These are phyloP conservation scores for Octomys mimax DNA, from an alignment of 2,797 vertebrate species.

Conservation along the genomic window DNA sequence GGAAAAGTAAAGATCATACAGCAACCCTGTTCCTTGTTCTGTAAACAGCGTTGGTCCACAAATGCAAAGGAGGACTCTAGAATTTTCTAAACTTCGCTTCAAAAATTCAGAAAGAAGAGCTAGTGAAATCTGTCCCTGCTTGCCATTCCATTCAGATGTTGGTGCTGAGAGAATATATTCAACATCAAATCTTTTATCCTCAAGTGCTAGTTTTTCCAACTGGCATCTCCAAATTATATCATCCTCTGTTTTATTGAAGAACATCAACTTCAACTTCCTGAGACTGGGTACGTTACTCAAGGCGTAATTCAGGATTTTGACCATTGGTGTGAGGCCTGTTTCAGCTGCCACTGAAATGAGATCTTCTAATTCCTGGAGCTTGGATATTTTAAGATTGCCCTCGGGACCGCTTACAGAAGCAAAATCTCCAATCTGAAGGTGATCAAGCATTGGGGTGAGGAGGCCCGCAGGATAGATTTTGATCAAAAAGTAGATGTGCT, in stretches of 20 bases:
- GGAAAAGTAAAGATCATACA: slow-evolving; percentile 93
- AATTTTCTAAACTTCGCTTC: slow-evolving; percentile 87
- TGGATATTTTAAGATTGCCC: slow-evolving; percentile 92
- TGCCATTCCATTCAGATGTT: slow-evolving; percentile 54
- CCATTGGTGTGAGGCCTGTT: slow-evolving; percentile 98
- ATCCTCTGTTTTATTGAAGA: slow-evolving; percentile 95
- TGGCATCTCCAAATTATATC: slow-evolving; percentile 96
- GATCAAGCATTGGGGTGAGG: too few relatives aligned
- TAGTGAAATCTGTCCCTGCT: slow-evolving; percentile 86
- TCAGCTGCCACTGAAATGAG: slow-evolving; percentile 96
- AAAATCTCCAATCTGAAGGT: slow-evolving; percentile 87
- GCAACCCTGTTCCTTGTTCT: slow-evolving; percentile 92
- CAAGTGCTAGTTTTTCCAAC: slow-evolving; percentile 92
- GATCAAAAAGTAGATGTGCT: too few relatives aligned
- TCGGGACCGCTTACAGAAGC: slow-evolving; percentile 93
- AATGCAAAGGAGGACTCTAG: slow-evolving; percentile 93
- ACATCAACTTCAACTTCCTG: slow-evolving; percentile 93
- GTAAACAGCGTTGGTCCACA: slow-evolving; percentile 96
- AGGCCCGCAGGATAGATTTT: too few relatives aligned
- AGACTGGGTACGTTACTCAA: slow-evolving; percentile 88
- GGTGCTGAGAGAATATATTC: slow-evolving; percentile 95
- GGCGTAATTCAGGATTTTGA: slow-evolving; percentile 91
- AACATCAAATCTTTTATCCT: slow-evolving; percentile 94
- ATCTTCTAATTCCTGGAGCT: slow-evolving; percentile 92
- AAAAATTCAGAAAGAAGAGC: slow-evolving; percentile 91